These are phyloP conservation scores for Hesperia comma DNA, from an alignment of 2,888 invertebrate species.

Conservation along the genomic window DNA sequence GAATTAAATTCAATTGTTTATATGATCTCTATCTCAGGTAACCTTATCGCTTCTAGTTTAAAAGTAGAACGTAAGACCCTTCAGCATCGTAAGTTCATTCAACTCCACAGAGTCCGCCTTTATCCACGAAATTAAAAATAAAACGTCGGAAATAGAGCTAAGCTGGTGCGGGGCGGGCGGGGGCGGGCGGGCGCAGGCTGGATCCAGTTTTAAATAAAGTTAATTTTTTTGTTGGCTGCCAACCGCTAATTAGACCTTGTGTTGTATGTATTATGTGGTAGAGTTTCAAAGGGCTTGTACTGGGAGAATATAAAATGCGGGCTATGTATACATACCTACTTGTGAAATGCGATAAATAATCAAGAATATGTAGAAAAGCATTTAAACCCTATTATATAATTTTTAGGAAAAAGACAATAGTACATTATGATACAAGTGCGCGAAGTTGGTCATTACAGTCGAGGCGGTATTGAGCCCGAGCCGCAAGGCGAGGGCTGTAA, in stretches of 20 bases:
- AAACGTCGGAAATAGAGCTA: conserved; percentile 21
- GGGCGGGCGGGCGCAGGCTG: not conserved
- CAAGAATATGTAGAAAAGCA: not conserved
- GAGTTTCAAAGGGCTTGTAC: not conserved
- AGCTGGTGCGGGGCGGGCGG: conserved; percentile 17
- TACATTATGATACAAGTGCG: too few relatives aligned
- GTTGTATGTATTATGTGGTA: not conserved
- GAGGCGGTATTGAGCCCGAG: too few relatives aligned
- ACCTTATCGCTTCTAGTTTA: too few relatives aligned
- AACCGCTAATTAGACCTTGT: conserved; percentile 24
- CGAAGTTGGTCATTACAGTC: too few relatives aligned
- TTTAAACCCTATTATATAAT: too few relatives aligned
- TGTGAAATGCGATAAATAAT: not conserved
- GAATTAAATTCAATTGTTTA: too few relatives aligned
- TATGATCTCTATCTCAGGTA: too few relatives aligned
- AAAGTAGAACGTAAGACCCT: not conserved
- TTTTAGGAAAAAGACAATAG: too few relatives aligned
- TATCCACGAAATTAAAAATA: conserved; percentile 34
- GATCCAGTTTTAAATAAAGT: conserved; percentile 24
- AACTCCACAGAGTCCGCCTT: conserved; percentile 20
- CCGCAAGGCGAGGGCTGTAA: too few relatives aligned
- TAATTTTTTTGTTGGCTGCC: conserved; percentile 11
- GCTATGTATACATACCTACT: not conserved
- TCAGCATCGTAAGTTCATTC: conserved; percentile 6
- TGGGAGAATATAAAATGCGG: not conserved